Evolutionary conservation across 2,888 invertebrate species (phyloP), one percentile per base, ranked within the genome.

Genomic region (Panopea generosa): DNA sequence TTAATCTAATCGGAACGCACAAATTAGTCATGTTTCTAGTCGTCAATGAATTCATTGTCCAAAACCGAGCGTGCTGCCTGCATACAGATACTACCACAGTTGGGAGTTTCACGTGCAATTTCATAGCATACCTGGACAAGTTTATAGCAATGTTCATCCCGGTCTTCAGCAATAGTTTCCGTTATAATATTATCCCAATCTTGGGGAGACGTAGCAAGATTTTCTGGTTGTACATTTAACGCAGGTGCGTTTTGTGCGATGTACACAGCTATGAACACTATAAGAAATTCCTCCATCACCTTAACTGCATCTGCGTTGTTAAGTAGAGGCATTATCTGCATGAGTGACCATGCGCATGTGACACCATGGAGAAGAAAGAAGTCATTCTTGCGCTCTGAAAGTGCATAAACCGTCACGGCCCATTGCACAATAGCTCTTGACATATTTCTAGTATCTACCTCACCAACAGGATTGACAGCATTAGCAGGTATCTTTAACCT

Each of bases 311-410:
- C 71, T 11, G 49, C 45, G 18, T 38, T 43, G 14, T 50, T 60
- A 16, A 82, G 45, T 11, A 77, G 6, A 2, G 70, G 73, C 2
- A 82, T 52, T 1, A 82, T 59, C 49, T 76, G 66, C 26, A 50
- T 18, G 3, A 82, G 27, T 0, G 68, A 50, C 78, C 78, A 82
- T 1, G 73, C 65, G 27, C 68, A 66, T 3, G 82, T 82, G 1
- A 82, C 76, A 38, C 82, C 78, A 45, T 82, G 82, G 16, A 82
- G 61, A 3, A 82, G 53, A 55, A 82, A 78, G 62, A 82, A 82
- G 45, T 82, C 65, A 47, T 82, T 78, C 53, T 29, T 55, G 14
- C 9, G 27, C 22, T 68, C 68, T 0, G 76, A 53, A 24, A 74
- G 38, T 2, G 68, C 57, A 52, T 74, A 76, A 7, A 74, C 78